These are phyloP conservation scores for Polydrusus cervinus DNA, from an alignment of 2,888 invertebrate species.

Conservation along the genomic window DNA sequence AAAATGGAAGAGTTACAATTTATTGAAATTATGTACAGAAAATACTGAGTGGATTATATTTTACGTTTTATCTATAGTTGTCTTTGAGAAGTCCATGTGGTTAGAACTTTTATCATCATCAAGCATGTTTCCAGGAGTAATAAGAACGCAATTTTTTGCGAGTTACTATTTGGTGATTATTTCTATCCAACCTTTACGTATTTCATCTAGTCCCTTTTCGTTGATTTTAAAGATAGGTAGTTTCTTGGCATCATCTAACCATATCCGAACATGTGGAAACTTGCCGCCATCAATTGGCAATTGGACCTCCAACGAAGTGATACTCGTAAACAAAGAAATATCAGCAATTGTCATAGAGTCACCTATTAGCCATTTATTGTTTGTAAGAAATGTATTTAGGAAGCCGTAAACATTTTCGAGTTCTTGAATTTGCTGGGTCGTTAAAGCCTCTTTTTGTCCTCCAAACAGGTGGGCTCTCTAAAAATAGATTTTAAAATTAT, in stretches of 20 bases:
- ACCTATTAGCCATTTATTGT: conserved; percentile 36
- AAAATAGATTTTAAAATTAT: no score
- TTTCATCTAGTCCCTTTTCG: background rate
- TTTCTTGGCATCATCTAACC: conserved; percentile 65
- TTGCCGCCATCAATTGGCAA: conserved; percentile 53
- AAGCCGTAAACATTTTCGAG: conserved; percentile 71
- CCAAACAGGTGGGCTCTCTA: no score
- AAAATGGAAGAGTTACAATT: no score
- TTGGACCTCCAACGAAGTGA: conserved; percentile 32
- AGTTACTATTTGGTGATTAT: background rate
- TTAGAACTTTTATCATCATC: no score
- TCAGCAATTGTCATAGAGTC: conserved; percentile 47
- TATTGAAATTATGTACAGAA: no score
- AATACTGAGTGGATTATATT: no score
- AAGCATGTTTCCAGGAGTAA: no score
- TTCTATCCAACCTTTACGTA: conserved; percentile 18
- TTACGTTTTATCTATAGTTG: no score
- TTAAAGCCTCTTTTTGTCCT: conserved; percentile 2
- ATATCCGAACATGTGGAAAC: conserved; percentile 60
- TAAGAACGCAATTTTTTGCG: background rate
- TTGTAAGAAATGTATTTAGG: conserved; percentile 70
- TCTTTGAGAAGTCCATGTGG: no score
- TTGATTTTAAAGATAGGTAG: conserved; percentile 62
- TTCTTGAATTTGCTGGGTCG: conserved; percentile 61
- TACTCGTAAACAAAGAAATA: conserved; percentile 36